Evolutionary conservation across 2,113 vertebrate species (phyloP), one percentile per base, ranked within the genome.

Genomic region (Hyperoodon ampullatus): DNA sequence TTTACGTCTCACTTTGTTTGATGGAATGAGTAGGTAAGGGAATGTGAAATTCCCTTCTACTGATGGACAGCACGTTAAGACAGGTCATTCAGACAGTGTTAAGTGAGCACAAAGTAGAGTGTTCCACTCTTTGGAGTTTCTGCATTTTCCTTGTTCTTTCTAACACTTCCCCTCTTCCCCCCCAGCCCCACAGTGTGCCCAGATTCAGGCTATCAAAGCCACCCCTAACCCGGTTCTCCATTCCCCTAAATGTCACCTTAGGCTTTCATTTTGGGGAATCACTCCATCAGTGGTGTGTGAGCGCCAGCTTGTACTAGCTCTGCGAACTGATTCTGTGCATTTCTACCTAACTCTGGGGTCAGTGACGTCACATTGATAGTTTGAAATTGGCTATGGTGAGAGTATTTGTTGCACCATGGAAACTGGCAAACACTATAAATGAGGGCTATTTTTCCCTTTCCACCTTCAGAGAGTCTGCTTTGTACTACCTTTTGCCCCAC

Each of bases 191-290:
- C 6, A 39, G 12, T 3, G 7, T 28, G 63, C 61, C 53, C 55
- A 33, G 33, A 71, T 47, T 88, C 82, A 90, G 35, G 26, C 24
- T 58, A 14, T 50, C 24, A 55, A 28, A 93, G 65, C 16, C 72
- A 42, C 18, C 1, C 28, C 21, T 30, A 39, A 6, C 7, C 1
- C 58, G 14, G 15, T 0, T 44, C 24, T 66, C 16, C 4, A 1
- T 83, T 65, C 6, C 11, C 12, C 15, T 78, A 78, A 35, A 30
- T 87, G 42, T 30, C 86, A 55, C 55, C 5, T 23, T 68, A 70
- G 63, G n/a, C 30, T 33, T 82, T 33, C 50, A 35, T 60, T 60
- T 35, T 53, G 0, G 50, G 58, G 58, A 80, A 23, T 78, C 2
- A 9, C 28, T 55, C 93, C 58, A 8, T 7, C 42, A n/a, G 15